phyloP scores from a whole-genome alignment of 2,113 vertebrate genomes.

The Lophura nycthemera region DNA sequence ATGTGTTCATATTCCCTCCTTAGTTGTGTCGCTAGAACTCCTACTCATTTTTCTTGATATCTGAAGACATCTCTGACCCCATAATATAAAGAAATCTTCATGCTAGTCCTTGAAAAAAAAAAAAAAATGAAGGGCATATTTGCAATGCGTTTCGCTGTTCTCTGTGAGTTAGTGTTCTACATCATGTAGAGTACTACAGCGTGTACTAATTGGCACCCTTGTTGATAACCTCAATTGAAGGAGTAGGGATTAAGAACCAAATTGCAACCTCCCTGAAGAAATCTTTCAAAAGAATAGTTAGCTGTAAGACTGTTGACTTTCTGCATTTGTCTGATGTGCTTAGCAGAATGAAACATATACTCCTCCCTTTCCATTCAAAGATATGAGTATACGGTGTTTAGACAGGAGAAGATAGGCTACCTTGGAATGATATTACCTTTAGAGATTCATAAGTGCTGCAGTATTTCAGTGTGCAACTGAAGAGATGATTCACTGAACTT shows the following conservation, averaged over 20 bases:
- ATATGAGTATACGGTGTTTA: neutral
- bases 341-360: neutral
- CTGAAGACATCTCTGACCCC: neutral
- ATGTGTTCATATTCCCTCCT: neutral
- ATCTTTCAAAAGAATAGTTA: neutral
- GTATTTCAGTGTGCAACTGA: neutral
- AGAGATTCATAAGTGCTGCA: neutral
- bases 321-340: conserved; percentile 9
- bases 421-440: neutral
- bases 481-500: neutral
- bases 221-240: conserved; percentile 29
- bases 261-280: conserved; percentile 6
- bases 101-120: neutral
- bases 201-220: conserved; percentile 15
- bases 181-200: neutral
- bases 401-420: neutral
- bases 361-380: neutral
- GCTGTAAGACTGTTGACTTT: neutral
- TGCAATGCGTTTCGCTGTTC: neutral
- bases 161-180: neutral
- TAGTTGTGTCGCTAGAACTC: neutral
- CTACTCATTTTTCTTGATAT: neutral
- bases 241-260: conserved; percentile 24
- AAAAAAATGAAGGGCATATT: neutral
- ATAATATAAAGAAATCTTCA: conserved; percentile 8